Evolutionary conservation across 2,888 invertebrate genomes (phyloP), one percentile per base, ranked within the genome.

Genomic region (Sminthurinus aureus): DNA sequence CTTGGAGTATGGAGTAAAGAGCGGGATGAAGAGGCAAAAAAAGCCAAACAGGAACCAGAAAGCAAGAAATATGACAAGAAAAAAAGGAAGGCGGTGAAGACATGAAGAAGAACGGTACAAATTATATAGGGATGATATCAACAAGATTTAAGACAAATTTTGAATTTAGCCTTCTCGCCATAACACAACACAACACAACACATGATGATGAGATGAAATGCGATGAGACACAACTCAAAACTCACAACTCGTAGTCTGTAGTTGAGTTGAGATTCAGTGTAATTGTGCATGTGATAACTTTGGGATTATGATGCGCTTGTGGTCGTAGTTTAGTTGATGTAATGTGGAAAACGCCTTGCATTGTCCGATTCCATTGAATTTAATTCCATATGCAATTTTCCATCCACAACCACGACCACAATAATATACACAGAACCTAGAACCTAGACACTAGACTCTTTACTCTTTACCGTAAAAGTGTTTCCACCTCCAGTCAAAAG

Each of bases 81-180:
- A 58, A 13, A 13, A 58, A 58, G 38, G 18, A 58, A 26, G 71
- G 71, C 71, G 71, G 71, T 71, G 71, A 71, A 71, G 22, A 69
- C 20, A 71, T 24, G 24, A 58, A 38, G 38, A 38, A 38, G 38
- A 38, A 38, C 6, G 38, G 38, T 38, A 38, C 38, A 38, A 38
- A 38, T 38, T 38, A 38, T 38, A n/a, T n/a, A n/a, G n/a, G n/a
- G n/a, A n/a, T n/a, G n/a, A 69, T 38, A 38, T 38, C 3, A 51
- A 73, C 24, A 80, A 71, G 69, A 79, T 79, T 79, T 79, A 69
- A 20, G 26, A 79, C 26, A 66, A 79, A 79, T 80, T 80, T 22
- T 80, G 52, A 67, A 15, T 71, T 80, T n/a, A n/a, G n/a, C n/a
- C n/a, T 71, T 22, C 80, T 69, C 52, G 71, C 80, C 71, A 50